Evolutionary conservation across 2,888 invertebrate species (phyloP), one percentile per base, ranked within the genome.

Genomic region (Megalurothrips usitatus): DNA sequence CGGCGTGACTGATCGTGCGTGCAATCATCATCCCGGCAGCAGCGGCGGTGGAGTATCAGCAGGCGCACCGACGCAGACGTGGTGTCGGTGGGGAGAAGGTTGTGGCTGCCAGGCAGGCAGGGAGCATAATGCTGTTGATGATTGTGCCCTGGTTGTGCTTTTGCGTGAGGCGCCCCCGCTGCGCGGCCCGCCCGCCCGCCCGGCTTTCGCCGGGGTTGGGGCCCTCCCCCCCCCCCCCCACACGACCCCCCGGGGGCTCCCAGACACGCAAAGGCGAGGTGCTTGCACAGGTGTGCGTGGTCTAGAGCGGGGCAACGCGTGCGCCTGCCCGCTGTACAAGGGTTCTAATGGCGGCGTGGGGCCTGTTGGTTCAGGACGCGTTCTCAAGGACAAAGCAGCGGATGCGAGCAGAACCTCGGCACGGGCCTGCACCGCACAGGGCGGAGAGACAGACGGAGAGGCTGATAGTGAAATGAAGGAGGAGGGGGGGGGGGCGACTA

Each of bases 261-360:
- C 58, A 19, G 26, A 75, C 12, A 75, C 68, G 68, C 68, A 26
- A 75, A 26, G 23, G 23, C 68, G 68, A n/a, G 52, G 26, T n/a
- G 26, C 68, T 26, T 75, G 68, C 68, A 75, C 68, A 75, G 68
- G 68, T 75, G 68, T 26, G 68, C n/a, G n/a, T n/a, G n/a, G n/a
- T 23, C n/a, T 23, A 52, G 17, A n/a, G 23, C 12, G 68, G 23
- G 6, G 23, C 6, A 26, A 8, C 12, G 23, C 23, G 68, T 10
- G 11, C 34, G 34, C 34, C 26, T 75, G 26, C 23, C n/a, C 68
- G 26, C 26, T 75, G 23, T 23, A 75, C 68, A 75, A 26, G 68
- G 68, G 34, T 43, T 26, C 68, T 26, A 26, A 26, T 26, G 9
- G 68, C 9, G 23, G 34, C 6, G 34, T 43, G 34, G 34, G 12